Base-by-base conservation (phyloP, 2,797 vertebrate genomes). In the Sebastes vulpes region DNA sequence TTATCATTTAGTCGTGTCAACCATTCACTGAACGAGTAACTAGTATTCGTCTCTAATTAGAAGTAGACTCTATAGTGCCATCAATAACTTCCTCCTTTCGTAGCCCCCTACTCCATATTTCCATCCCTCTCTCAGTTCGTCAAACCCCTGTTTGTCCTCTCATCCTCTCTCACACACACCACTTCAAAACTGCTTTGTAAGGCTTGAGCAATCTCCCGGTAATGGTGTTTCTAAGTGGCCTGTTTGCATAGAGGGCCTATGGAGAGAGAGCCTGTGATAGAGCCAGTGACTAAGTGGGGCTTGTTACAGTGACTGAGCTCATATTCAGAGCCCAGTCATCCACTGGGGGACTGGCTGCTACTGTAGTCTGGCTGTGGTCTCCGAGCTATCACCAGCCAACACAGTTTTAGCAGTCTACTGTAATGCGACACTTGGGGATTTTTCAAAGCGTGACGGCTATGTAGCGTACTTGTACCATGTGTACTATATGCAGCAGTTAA, bases 281-380 rank as follows among this genome's bases (percentile, higher is more conserved):
- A 91, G 86, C 89, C 85, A 89, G 59, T 88, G 89, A 89, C 86
- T 90, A 92, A 90, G 89, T 90, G 91, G 83, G 80, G 67, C 89
- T 90, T 92, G 90, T 92, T 93, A 88, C 84, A 92, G 86, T 92
- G 84, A 91, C 89, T 92, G 86, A 91, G 87, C 92, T 90, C 81
- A 86, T 89, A 89, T 92, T 84, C 89, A 88, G 88, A 90, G 92
- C 87, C 92, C 88, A 89, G 89, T 89, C 90, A 87, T 92, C 79
- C 92, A 92, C 90, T 81, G 73, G 87, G 89, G 88, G 87, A 92
- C 90, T 88, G 88, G 85, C 89, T 93, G 90, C 83, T 85, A 90
- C 93, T 90, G 89, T 88, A 90, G 88, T 88, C 92, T 92, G 91
- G 83, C 90, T 90, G 76, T 85, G 82, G 88, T 90, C 89, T 93